Percentiles rank a stretch among this genome's conserved stretches.
Evolutionary conservation across 2,888 invertebrate genomes (phyloP).

Genomic region (Ecdyonurus torrentis): DNA sequence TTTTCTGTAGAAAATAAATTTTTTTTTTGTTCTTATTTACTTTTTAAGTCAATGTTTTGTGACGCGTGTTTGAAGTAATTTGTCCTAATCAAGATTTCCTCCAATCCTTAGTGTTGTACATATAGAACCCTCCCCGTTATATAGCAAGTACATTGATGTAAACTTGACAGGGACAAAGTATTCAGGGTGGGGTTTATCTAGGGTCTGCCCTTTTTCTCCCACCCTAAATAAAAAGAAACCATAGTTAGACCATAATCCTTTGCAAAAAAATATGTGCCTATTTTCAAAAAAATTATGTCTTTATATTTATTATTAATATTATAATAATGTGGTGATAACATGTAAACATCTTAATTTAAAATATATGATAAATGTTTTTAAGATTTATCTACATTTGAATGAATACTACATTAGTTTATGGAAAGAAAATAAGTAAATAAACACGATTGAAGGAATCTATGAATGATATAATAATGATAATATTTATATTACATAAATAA

Average conservation of each 20-base stretch:
- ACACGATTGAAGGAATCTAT: no score
- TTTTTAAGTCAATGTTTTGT: background rate
- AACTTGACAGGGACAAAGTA: background rate
- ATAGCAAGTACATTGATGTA: background rate
- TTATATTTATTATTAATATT: no score
- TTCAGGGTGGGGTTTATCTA: constrained; percentile 1
- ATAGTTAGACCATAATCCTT: background rate
- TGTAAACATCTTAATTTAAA: no score
- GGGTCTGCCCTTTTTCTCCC: background rate
- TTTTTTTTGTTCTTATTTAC: background rate
- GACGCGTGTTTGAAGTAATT: background rate
- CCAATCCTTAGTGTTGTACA: background rate
- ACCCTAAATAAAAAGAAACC: background rate
- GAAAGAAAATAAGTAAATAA: no score
- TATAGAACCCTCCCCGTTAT: background rate
- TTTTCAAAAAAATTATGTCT: no score
- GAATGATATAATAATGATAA: no score
- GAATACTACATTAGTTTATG: no score
- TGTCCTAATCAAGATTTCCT: background rate
- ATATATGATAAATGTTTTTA: no score
- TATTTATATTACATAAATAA: no score
- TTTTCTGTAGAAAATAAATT: background rate
- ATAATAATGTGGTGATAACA: no score
- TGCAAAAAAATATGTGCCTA: no score
- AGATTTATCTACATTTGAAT: no score